These are phyloP conservation scores for Ceryle rudis DNA, from an alignment of 2,797 vertebrate genomes.

Conservation along the genomic window DNA sequence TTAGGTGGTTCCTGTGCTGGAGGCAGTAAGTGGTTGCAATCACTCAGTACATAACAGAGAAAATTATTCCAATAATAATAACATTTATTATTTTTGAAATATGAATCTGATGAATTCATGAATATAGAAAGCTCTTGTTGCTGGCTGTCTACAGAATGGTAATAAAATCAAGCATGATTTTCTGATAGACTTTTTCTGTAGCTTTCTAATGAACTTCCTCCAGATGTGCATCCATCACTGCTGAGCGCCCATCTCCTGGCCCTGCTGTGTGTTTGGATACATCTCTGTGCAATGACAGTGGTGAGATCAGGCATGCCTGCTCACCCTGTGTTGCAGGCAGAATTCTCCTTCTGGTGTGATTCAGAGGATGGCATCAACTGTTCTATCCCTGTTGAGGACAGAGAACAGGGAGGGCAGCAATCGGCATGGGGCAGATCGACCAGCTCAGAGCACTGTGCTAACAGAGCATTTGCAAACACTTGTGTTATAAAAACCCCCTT, in stretches of 20 bases:
- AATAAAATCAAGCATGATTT: neutral
- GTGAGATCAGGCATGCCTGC: fast-evolving
- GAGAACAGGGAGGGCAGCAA: neutral
- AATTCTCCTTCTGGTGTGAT: fast-evolving
- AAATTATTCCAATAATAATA: conserved; percentile 40
- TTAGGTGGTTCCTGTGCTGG: conserved; percentile 43
- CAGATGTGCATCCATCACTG: neutral
- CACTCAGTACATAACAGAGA: conserved; percentile 40
- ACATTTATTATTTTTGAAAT: conserved; percentile 55
- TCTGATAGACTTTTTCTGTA: neutral
- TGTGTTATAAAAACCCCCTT: neutral
- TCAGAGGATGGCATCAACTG: neutral
- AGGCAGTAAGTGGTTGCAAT: conserved; percentile 35
- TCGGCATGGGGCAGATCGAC: fast-evolving
- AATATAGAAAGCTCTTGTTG: conserved; percentile 47
- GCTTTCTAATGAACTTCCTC: neutral
- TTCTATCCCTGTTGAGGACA: neutral
- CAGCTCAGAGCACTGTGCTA: neutral
- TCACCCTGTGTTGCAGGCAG: neutral
- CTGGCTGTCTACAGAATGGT: neutral
- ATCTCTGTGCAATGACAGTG: fast-evolving
- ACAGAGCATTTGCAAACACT: neutral
- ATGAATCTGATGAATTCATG: conserved; percentile 16
- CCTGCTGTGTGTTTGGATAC: neutral
- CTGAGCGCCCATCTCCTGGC: neutral